These are phyloP conservation scores for Corythornis madagascariensis DNA, from an alignment of 2,113 vertebrate genomes.

Conservation along the genomic window DNA sequence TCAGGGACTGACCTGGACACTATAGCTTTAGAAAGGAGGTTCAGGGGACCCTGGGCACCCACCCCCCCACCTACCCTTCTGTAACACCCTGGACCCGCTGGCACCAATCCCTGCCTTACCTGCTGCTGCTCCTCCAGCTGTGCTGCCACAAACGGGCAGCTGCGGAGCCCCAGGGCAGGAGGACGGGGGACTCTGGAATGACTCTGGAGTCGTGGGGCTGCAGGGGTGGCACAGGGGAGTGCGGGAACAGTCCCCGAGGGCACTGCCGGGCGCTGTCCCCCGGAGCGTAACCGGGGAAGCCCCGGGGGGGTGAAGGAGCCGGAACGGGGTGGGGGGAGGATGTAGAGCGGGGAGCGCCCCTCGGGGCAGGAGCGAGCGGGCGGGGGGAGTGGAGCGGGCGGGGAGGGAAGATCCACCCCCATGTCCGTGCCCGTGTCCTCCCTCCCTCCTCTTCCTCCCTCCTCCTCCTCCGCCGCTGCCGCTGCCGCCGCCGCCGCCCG, in stretches of 20 bases:
- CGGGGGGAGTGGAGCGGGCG: no score
- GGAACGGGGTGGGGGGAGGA: neutral
- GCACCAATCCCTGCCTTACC: neutral
- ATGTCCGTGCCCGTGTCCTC: no score
- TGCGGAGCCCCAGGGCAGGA: neutral
- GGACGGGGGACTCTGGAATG: neutral
- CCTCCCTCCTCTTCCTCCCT: no score
- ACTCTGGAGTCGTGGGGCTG: neutral
- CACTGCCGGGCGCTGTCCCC: neutral
- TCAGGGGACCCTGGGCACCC: neutral
- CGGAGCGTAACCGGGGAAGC: neutral
- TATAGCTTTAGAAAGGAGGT: neutral
- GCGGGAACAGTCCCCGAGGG: neutral
- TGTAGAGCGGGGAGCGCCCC: no score
- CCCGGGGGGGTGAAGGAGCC: neutral
- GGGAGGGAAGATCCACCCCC: no score
- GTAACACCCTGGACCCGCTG: neutral
- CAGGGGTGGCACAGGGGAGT: neutral
- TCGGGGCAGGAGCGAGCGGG: no score
- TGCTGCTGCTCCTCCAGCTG: constrained; percentile 4
- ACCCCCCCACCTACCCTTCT: no score
- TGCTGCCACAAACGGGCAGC: constrained; percentile 26
- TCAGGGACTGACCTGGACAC: neutral
- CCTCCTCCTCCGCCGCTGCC: no score
- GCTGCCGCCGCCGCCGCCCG: no score